Evolutionary conservation across 2,113 vertebrate species (phyloP), one percentile per base, ranked within the genome.

Genomic region (Hystrix cristata): DNA sequence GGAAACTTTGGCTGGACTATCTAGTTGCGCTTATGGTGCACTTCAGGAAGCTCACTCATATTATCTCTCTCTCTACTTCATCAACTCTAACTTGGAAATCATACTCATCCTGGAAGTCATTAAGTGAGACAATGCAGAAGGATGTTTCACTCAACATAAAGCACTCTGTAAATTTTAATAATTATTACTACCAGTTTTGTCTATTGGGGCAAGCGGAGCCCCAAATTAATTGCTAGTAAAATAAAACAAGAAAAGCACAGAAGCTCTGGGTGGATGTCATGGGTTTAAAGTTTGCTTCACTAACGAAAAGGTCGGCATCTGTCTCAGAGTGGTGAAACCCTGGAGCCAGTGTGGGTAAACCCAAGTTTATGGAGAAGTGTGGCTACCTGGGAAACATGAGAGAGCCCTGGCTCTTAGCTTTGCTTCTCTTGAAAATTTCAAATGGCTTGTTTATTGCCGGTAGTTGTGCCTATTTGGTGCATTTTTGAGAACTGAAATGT

Each of bases 401-500:
- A 7, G 34, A 67, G 60, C 38, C 93, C 46, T 3, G 38, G 60
- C 71, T 38, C 38, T 18, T 38, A 95, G 79, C 78, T 60, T 62
- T 19, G 0, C 21, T 62, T 79, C 7, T 8, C 13, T 81, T 93
- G 86, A 78, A 91, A 53, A 76, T 92, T 82, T 67, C 78, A 95
- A 97, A 78, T 2, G 38, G n/a, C 69, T 84, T 18, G 27, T 90
- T 84, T 60, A 57, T 60, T 16, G 51, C 55, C 59, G 11, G 16
- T 43, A 64, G 88, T 84, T 87, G 29, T 55, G 92, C 80, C 87
- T 82, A 60, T 59, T 91, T 84, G 13, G 69, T 71, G 71, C 1
- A 15, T 90, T 85, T 57, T 2, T 48, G 29, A 16, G 86, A 95
- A 96, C n/a, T 19, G 21, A 92, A 94, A 96, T 69, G 72, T 13